These are phyloP conservation scores for Pyrrhosoma nymphula DNA, from an alignment of 2,888 invertebrate genomes.

Conservation along the genomic window DNA sequence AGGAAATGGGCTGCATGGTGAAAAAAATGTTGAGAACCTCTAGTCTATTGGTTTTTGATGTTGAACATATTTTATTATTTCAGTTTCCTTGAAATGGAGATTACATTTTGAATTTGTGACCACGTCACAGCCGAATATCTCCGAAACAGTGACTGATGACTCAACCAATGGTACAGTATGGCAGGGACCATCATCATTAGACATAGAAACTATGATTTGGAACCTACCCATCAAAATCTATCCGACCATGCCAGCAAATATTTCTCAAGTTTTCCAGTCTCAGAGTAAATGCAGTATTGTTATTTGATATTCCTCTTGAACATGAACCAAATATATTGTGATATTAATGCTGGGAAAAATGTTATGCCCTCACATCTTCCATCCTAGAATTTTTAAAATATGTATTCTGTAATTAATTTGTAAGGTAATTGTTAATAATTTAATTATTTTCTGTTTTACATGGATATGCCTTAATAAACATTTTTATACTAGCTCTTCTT, in stretches of 20 bases:
- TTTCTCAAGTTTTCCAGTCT: conserved; percentile 82
- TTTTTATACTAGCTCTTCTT: neutral
- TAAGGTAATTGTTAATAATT: neutral
- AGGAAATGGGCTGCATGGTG: too few species aligned
- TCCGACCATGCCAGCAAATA: conserved; percentile 92
- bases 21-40: too few species aligned
- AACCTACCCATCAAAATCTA: conserved; percentile 96
- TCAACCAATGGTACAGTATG: conserved; percentile 83
- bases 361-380: neutral
- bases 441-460: neutral
- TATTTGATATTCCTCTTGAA: conserved; percentile 72
- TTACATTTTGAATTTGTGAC: conserved; percentile 99
- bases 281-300: conserved; percentile 76
- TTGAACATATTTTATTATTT: conserved; percentile 74
- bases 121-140: conserved; percentile 84
- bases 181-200: conserved; percentile 91
- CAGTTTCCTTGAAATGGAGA: conserved; percentile 94
- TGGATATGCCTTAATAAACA: neutral
- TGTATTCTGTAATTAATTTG: neutral
- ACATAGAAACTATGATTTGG: conserved; percentile 99
- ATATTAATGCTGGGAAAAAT: conserved; percentile 47
- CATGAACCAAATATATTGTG: conserved; percentile 51
- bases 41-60: too few species aligned
- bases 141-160: conserved; percentile 77
- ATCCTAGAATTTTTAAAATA: neutral